A percentile compares a stretch with the other conserved stretches of the same genome.
Conservation (phyloP, 1,140 invertebrate genomes). For the Radopholus similis region DNA sequence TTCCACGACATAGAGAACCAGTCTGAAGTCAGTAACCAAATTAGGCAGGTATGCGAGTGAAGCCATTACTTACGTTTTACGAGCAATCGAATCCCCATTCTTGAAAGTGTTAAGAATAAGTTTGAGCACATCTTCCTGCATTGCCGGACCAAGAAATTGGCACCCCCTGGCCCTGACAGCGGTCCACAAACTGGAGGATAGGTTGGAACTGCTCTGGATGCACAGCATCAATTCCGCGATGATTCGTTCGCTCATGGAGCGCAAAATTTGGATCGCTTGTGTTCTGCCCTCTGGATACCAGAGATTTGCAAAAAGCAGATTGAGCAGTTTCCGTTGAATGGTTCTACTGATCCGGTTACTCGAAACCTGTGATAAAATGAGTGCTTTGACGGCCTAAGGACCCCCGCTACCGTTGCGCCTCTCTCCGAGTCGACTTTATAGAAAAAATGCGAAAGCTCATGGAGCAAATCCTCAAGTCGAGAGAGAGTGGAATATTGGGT, state of each 20-base stretch:
- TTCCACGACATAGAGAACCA: conserved; percentile 98
- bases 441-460: conserved; percentile 26
- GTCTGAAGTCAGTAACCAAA: conserved; percentile 22
- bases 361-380: conserved; percentile 22
- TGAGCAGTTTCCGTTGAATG: conserved; percentile 90
- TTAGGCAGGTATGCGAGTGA: neutral
- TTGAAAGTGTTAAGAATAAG: conserved; percentile 86
- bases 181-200: conserved; percentile 90
- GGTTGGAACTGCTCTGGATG: conserved; percentile 85
- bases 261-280: conserved; percentile 69
- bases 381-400: neutral
- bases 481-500: neutral
- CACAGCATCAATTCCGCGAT: conserved; percentile 90
- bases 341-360: conserved; percentile 72
- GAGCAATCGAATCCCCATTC: conserved; percentile 89
- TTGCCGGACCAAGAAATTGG: conserved; percentile 91
- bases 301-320: conserved; percentile 68
- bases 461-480: conserved; percentile 8
- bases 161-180: conserved; percentile 91
- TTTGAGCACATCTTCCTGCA: conserved; percentile 96
- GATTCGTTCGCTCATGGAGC: conserved; percentile 85
- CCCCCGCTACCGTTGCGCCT: conserved; percentile 20
- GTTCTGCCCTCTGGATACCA: conserved; percentile 64
- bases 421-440: conserved; percentile 39
- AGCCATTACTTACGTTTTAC: conserved; percentile 72